Base-by-base conservation (phyloP, 1,140 invertebrate genomes). In the Drosophila parvula region DNA sequence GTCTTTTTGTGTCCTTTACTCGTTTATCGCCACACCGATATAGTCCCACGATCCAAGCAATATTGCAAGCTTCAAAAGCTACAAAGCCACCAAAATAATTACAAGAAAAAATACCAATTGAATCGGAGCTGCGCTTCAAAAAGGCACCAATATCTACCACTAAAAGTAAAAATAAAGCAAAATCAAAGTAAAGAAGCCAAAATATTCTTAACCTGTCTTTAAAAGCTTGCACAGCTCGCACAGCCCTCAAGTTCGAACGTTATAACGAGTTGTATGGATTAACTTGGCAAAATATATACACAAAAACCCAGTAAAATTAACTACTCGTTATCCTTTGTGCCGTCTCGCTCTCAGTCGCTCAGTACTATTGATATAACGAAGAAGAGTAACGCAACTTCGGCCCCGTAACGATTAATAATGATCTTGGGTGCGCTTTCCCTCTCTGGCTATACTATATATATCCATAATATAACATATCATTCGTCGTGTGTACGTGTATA, bases 401-500 rank as follows among this genome's bases (percentile, higher is more conserved):
- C 47, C 45, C 45, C 53, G 30, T 18, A 55, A 67, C 47, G 47
- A 55, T 27, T 55, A 32, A 36, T 18, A 32, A 30, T 22, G 44
- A 71, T 50, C 43, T 70, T 70, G 68, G 68, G 68, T 71, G 74
- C 48, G 62, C 73, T 76, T 76, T 28, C 38, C 62, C 68, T 36
- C 45, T 77, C 32, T 34, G 74, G 74, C 74, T 47, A 58, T 58
- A 62, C 61, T 75, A 65, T 67, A 57, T 62, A 51, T 77, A 68
- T 36, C 50, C 48, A 55, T 55, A 44, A 58, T 53, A 43, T 68
- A 75, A 50, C 41, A 65, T 75, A 48, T 55, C 73, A 77, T 68
- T 77, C 74, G 69, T 71, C 74, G 63, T 77, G 74, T 77, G 74
- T 77, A 77, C 74, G 76, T 88, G 82, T 86, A 84, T 89, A 90